These are phyloP conservation scores for Peromyscus californicus DNA, from an alignment of 2,113 vertebrate species.

Conservation along the genomic window DNA sequence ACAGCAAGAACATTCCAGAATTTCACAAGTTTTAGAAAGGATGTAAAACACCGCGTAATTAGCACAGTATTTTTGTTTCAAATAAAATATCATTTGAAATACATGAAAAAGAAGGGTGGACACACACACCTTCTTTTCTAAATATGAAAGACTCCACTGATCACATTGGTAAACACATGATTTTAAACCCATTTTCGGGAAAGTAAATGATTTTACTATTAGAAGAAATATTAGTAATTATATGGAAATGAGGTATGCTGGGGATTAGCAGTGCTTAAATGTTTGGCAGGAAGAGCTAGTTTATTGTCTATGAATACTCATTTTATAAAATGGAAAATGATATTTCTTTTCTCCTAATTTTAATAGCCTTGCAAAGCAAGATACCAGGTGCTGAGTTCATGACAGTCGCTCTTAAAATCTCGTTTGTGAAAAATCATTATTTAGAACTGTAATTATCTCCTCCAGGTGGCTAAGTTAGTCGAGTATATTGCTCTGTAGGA, in stretches of 20 bases:
- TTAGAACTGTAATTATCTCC: constrained; percentile 54
- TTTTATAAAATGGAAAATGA: constrained; percentile 33
- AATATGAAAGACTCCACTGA: neutral
- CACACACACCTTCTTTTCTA: neutral
- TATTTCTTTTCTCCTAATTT: constrained; percentile 17
- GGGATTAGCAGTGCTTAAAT: neutral
- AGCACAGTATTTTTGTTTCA: neutral
- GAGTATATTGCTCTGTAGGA: neutral
- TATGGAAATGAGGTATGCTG: neutral
- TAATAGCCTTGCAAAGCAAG: constrained; percentile 20
- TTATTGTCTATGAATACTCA: constrained; percentile 33
- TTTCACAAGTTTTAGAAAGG: neutral
- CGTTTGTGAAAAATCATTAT: constrained; percentile 34
- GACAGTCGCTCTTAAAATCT: constrained; percentile 40
- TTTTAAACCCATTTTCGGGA: neutral
- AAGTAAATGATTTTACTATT: neutral
- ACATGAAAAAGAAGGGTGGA: neutral
- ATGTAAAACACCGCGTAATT: neutral
- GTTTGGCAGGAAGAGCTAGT: neutral
- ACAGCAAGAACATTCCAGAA: neutral
- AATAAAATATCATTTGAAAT: neutral
- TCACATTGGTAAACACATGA: neutral
- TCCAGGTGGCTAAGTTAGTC: constrained; percentile 27
- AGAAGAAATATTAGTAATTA: neutral
- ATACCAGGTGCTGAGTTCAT: constrained; percentile 13